Percentiles rank a stretch among this genome's conserved stretches.
phyloP scores from a whole-genome alignment of 2,888 invertebrate genomes.

The Corythucha ciliata region DNA sequence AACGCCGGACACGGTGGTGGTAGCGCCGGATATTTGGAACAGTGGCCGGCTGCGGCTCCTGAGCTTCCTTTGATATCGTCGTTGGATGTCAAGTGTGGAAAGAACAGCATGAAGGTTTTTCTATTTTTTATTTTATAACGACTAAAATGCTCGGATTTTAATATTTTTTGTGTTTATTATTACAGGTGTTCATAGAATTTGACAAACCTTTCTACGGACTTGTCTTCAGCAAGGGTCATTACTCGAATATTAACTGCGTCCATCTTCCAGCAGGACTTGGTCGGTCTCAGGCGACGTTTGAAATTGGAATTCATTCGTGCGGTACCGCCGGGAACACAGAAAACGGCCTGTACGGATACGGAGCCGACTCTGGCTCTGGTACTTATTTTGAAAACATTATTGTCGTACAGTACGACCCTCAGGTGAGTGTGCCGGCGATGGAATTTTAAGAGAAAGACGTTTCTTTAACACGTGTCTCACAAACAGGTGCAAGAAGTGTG shows the following conservation, averaged over 20 bases:
- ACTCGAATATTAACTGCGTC: conserved; percentile 78
- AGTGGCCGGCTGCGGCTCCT: conserved; percentile 75
- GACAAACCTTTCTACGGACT: conserved; percentile 91
- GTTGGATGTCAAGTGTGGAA: conserved; percentile 88
- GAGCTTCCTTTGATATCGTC: conserved; percentile 91
- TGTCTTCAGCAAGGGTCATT: conserved; percentile 77
- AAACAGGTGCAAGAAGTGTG: conserved; percentile 79
- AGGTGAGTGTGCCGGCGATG: conserved; percentile 13
- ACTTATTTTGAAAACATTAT: conserved; percentile 92
- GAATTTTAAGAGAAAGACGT: background rate
- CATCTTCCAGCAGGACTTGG: conserved; percentile 86
- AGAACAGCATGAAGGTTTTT: conserved; percentile 72
- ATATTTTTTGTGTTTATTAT: too few relatives aligned
- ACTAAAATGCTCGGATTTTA: too few relatives aligned
- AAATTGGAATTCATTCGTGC: conserved; percentile 86
- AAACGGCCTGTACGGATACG: conserved; percentile 66
- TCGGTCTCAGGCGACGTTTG: conserved; percentile 82
- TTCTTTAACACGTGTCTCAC: background rate
- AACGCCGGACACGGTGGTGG: background rate
- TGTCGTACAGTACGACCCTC: conserved; percentile 85
- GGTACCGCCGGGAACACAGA: conserved; percentile 86
- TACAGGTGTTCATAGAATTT: conserved; percentile 79
- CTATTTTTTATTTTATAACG: background rate
- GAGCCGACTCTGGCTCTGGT: conserved; percentile 81
- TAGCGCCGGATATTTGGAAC: conserved; percentile 20